Evolutionary conservation across 2,113 vertebrate species (phyloP), one percentile per base, ranked within the genome.

Genomic region (Hydrolagus affinis): DNA sequence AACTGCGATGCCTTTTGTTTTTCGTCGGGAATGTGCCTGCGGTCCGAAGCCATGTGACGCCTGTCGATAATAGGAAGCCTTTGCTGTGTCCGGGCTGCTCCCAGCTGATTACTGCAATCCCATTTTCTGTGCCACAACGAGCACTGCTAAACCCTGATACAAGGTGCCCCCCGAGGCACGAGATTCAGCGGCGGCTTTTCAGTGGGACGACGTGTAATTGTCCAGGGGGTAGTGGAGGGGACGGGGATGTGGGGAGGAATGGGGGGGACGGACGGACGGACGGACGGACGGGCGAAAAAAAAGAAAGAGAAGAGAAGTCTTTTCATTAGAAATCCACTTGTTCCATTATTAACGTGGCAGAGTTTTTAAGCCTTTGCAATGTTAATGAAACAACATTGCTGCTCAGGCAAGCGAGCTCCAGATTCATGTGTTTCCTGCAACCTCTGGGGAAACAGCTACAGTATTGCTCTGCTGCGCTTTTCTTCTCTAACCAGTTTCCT

Each of bases 301-400:
- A 44, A 44, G 2, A 44, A 44, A 44, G 6, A 44, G 6, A 44
- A 44, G 44, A 44, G 6, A 44, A 44, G 44, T 44, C 15, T 25
- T 83, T 83, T 83, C 23, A 83, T 68, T 83, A 21, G 60, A 23
- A 83, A 66, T 83, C 78, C 32, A 28, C 23, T 28, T 75, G 73
- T 56, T 75, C 32, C 32, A 44, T 19, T 75, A 75, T 56, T 75
- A 57, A 19, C 21, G 4, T 21, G 21, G 62, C 78, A 66, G 25
- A 19, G 21, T 21, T 7, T 66, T 83, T 83, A 17, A 66, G 66
- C 28, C 60, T 62, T 83, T 83, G 60, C 25, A 83, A 12, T 28
- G 11, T 10, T 9, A 68, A 60, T 59, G 23, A 83, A 83, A 83
- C 66, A 28, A 21, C 62, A 66, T 83, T 23, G 44, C 17, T 83